phyloP scores from a whole-genome alignment of 2,113 vertebrate species.

The Chroicocephalus ridibundus region DNA sequence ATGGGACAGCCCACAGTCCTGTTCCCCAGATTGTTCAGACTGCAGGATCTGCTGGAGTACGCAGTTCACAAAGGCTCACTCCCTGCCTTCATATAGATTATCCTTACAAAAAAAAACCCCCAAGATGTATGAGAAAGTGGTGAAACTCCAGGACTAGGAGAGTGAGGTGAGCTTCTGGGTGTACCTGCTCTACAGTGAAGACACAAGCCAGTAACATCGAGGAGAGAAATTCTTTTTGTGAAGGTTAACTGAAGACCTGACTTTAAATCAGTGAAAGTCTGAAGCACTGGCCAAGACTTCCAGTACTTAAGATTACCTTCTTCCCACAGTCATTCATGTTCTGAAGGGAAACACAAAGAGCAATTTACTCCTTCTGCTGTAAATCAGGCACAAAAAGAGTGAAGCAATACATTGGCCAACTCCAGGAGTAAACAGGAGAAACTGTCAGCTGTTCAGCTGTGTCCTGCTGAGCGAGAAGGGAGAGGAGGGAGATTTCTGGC shows the following conservation, averaged over 20 bases:
- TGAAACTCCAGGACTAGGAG: neutral
- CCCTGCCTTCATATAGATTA: neutral
- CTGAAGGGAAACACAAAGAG: neutral
- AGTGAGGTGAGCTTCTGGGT: neutral
- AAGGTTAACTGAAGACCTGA: neutral
- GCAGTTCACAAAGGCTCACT: neutral
- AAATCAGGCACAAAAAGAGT: neutral
- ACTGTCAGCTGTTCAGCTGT: neutral
- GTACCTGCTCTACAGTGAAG: neutral
- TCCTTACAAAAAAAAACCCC: neutral
- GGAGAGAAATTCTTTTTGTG: neutral
- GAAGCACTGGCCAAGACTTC: neutral
- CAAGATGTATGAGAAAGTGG: neutral
- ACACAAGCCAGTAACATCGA: neutral
- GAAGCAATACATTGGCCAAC: neutral
- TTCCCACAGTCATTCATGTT: neutral
- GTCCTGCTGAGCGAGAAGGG: neutral
- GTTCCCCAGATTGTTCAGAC: neutral
- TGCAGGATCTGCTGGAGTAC: neutral
- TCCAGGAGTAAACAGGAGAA: neutral
- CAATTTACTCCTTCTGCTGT: neutral
- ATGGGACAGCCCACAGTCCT: neutral
- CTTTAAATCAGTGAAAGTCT: neutral
- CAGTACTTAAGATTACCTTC: neutral
- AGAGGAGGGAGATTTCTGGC: constrained; percentile 23